phyloP scores from a whole-genome alignment of 1,140 invertebrate genomes.

The Lepidurus couesii region DNA sequence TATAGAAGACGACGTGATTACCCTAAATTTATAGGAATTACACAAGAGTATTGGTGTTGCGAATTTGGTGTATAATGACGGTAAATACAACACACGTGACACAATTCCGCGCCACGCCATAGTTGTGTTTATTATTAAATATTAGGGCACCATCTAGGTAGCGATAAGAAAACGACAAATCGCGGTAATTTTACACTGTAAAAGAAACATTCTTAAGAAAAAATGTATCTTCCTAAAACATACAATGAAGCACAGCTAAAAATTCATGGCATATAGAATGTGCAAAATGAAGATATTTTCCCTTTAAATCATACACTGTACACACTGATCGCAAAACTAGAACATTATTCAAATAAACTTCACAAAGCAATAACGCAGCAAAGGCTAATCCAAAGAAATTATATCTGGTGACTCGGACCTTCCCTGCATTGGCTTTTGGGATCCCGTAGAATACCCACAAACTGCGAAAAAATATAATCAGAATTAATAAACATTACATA shows the following conservation, averaged over 20 bases:
- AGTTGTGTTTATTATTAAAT: neutral
- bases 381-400: neutral
- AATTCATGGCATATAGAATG: no score
- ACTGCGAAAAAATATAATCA: neutral
- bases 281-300: no score
- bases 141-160: neutral
- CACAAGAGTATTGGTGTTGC: neutral
- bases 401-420: neutral
- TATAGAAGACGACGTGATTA: no score
- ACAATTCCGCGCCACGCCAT: conserved; percentile 10
- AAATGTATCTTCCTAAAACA: no score
- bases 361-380: neutral
- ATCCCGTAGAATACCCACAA: neutral
- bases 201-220: no score
- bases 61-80: neutral
- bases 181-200: no score
- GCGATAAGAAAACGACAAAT: neutral
- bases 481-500: no score
- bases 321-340: no score
- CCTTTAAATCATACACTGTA: no score
- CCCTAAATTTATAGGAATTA: neutral
- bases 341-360: no score
- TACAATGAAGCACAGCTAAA: no score
- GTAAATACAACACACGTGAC: neutral
- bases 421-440: neutral